phyloP scores from a whole-genome alignment of 1,140 invertebrate species.

The Cotesia typhae region DNA sequence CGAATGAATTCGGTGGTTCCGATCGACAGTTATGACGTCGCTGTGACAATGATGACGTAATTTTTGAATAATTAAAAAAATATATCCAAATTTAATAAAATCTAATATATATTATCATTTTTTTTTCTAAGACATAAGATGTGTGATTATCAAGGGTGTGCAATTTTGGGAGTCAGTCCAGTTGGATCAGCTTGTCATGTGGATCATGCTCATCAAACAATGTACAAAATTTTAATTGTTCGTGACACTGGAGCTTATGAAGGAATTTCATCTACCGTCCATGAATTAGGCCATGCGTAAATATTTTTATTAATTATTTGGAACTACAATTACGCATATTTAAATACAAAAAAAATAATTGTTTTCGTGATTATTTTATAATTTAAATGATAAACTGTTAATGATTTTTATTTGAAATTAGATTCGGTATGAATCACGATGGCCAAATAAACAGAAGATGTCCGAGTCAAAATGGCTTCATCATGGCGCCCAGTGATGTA shows the following conservation, averaged over 20 bases:
- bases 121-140: constrained; percentile 3
- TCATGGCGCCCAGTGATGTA: background rate
- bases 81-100: background rate
- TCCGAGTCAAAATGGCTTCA: background rate
- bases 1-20: background rate
- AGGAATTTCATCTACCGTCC: background rate
- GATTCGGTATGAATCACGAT: constrained; percentile 19
- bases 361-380: too few species aligned
- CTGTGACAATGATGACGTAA: constrained; percentile 27
- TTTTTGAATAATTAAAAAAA: background rate
- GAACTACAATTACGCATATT: background rate
- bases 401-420: background rate
- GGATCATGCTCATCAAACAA: too few species aligned
- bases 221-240: background rate
- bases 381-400: too few species aligned
- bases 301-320: background rate
- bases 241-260: background rate
- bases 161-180: too few species aligned
- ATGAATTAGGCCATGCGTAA: background rate
- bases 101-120: background rate
- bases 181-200: too few species aligned
- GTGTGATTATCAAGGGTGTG: too few species aligned
- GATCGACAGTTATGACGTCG: background rate
- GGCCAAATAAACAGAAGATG: background rate
- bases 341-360: too few species aligned